These are phyloP conservation scores for Coreius guichenoti DNA, from an alignment of 2,797 vertebrate genomes.

Conservation along the genomic window DNA sequence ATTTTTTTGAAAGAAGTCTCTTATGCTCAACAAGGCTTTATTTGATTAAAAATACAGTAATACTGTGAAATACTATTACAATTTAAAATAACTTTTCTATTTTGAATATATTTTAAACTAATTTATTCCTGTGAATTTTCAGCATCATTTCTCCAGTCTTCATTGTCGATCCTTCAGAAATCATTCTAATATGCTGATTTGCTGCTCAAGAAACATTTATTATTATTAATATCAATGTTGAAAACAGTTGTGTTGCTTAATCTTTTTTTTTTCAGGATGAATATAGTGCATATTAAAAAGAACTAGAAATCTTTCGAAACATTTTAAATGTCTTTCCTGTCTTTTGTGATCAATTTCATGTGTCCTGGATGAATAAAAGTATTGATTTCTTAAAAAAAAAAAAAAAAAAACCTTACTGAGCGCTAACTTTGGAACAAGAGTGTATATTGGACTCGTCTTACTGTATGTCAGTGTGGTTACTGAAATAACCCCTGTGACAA, in stretches of 20 bases:
- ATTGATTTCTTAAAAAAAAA: no score
- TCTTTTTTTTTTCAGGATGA: neutral
- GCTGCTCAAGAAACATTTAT: neutral
- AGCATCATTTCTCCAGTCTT: neutral
- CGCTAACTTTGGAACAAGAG: neutral
- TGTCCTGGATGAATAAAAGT: neutral
- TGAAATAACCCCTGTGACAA: neutral
- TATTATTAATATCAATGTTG: neutral
- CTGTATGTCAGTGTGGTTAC: neutral
- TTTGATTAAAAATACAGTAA: neutral
- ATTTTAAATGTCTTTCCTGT: neutral
- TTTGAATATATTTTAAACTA: neutral
- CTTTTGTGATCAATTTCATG: neutral
- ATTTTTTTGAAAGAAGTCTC: neutral
- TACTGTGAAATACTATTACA: neutral
- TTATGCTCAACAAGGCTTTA: neutral
- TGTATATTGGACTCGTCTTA: neutral
- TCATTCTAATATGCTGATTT: neutral
- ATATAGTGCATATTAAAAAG: neutral
- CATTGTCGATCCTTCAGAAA: neutral
- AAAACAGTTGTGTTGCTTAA: neutral
- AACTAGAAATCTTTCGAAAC: neutral
- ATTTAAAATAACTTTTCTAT: neutral
- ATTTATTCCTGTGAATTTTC: neutral
- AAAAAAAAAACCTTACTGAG: neutral